A percentile compares a stretch with the other conserved stretches of the same genome.
Evolutionary conservation across 1,140 invertebrate species (phyloP).

Genomic region (Drosophila navojoa): DNA sequence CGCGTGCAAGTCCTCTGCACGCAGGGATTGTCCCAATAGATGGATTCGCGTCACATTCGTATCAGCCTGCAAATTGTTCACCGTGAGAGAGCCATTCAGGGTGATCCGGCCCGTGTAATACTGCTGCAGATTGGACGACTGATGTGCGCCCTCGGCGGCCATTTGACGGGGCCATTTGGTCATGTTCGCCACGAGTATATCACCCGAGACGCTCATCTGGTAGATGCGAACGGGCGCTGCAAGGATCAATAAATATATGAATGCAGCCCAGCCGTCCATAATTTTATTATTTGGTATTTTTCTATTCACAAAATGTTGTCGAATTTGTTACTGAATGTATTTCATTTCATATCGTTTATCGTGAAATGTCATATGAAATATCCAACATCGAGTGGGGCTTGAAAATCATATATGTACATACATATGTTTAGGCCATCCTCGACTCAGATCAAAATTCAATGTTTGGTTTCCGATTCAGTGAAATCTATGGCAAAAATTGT

Average conservation of each 20-base stretch:
- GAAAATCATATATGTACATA: too few species aligned
- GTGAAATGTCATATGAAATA: too few species aligned
- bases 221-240: constrained; percentile 70
- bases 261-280: background rate
- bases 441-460: too few species aligned
- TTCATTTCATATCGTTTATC: background rate
- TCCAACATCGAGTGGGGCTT: too few species aligned
- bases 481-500: too few species aligned
- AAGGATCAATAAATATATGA: background rate
- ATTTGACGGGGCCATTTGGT: constrained; percentile 12
- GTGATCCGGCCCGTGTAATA: constrained; percentile 67
- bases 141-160: background rate
- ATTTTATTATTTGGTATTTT: background rate
- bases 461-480: too few species aligned
- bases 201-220: constrained; percentile 61
- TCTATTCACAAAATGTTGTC: too few species aligned
- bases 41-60: constrained; percentile 18
- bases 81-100: constrained; percentile 59
- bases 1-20: constrained; percentile 21
- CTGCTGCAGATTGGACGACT: constrained; percentile 52
- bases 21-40: constrained; percentile 48
- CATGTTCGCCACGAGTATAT: constrained; percentile 50
- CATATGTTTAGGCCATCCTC: too few species aligned
- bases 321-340: background rate
- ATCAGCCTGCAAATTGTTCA: constrained; percentile 57